These are phyloP conservation scores for Drosophila ananassae DNA, from an alignment of 1,140 invertebrate species.

Conservation along the genomic window DNA sequence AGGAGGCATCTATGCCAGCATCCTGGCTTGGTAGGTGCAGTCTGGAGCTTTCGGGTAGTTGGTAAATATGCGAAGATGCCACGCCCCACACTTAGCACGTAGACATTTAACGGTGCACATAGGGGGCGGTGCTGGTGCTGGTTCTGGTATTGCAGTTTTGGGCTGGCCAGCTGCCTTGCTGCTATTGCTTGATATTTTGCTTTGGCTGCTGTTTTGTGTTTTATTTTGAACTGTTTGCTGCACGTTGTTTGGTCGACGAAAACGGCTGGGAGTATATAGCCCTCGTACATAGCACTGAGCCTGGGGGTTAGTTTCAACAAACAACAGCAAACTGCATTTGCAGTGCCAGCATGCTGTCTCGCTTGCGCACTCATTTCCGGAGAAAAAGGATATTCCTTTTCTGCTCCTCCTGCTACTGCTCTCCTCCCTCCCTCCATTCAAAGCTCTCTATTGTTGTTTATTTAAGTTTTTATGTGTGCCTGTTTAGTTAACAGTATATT, in stretches of 20 bases:
- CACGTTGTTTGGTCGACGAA: conserved; percentile 76
- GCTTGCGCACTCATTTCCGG: conserved; percentile 24
- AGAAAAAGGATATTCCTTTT: conserved; percentile 11
- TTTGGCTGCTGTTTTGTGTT: conserved; percentile 67
- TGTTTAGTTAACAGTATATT: conserved; percentile 81
- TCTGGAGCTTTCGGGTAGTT: conserved; percentile 57
- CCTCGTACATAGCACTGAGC: conserved; percentile 26
- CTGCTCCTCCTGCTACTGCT: conserved; percentile 1
- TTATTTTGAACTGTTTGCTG: conserved; percentile 72
- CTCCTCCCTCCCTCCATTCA: conserved; percentile 7
- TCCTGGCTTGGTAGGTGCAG: conserved; percentile 15
- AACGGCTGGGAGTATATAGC: conserved; percentile 25
- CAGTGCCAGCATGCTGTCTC: conserved; percentile 25
- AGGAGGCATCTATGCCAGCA: conserved; percentile 29
- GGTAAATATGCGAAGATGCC: conserved; percentile 68
- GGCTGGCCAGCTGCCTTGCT: conserved; percentile 48
- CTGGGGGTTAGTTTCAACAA: conserved; percentile 79
- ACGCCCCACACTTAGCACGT: conserved; percentile 25
- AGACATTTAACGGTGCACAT: conserved; percentile 15
- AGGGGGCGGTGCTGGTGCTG: conserved; percentile 56
- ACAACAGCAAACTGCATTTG: conserved; percentile 75
- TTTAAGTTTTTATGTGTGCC: conserved; percentile 82
- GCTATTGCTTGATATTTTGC: conserved; percentile 80
- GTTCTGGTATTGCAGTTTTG: conserved; percentile 49
- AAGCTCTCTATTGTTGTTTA: conserved; percentile 76